A percentile compares a stretch with the other conserved stretches of the same genome.
These are phyloP conservation scores for Trachelus stipa DNA, from an alignment of 2,888 invertebrate genomes.

Conservation along the genomic window DNA sequence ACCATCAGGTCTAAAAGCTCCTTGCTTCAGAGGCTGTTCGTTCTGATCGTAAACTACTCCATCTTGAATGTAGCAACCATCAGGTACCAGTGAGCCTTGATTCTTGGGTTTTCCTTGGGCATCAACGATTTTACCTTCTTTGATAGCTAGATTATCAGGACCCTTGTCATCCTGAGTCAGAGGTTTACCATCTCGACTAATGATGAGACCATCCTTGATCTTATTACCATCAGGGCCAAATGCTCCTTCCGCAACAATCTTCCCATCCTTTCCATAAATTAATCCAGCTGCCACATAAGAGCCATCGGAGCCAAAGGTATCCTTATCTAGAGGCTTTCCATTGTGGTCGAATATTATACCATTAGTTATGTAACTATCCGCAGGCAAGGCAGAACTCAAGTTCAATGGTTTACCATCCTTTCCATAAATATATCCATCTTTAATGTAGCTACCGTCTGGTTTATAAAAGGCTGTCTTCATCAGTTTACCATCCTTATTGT, in stretches of 20 bases:
- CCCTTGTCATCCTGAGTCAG: conserved; percentile 59
- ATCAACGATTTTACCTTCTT: conserved; percentile 59
- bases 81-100: conserved; percentile 54
- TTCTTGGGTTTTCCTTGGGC: conserved; percentile 51
- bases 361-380: conserved; percentile 55
- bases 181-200: conserved; percentile 56
- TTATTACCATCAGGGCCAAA: conserved; percentile 60
- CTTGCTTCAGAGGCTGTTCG: conserved; percentile 53
- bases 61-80: conserved; percentile 59
- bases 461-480: conserved; percentile 57
- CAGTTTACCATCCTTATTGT: conserved; percentile 55
- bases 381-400: conserved; percentile 51
- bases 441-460: conserved; percentile 60
- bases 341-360: conserved; percentile 55
- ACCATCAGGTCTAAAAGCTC: conserved; percentile 58
- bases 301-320: conserved; percentile 59
- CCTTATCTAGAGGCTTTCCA: conserved; percentile 51
- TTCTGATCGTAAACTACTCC: conserved; percentile 55
- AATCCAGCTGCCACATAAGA: conserved; percentile 57
- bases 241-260: conserved; percentile 49
- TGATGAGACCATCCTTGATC: conserved; percentile 56
- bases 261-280: conserved; percentile 54
- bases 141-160: conserved; percentile 53
- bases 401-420: conserved; percentile 54
- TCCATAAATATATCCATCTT: conserved; percentile 57